Evolutionary conservation across 1,140 invertebrate genomes (phyloP).

Genomic region (Ceratosolen solmsi): DNA sequence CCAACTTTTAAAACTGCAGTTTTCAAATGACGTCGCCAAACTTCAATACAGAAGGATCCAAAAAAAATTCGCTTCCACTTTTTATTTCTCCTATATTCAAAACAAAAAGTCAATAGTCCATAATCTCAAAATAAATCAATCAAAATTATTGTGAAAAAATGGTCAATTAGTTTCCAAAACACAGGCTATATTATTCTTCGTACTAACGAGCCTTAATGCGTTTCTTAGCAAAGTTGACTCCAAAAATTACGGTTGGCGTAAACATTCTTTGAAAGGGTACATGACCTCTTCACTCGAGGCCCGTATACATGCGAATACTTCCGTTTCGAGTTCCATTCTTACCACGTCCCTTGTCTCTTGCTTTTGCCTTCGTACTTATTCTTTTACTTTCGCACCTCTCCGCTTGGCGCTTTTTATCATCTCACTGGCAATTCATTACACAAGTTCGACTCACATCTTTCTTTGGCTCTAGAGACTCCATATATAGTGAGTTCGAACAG

Average conservation of each 20-base stretch:
- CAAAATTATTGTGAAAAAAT: too few species aligned
- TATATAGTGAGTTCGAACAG: neutral
- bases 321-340: slow-evolving; percentile 27
- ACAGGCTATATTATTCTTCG: neutral
- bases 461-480: slow-evolving; percentile 50
- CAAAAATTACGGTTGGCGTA: neutral
- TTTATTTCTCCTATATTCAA: too few species aligned
- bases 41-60: too few species aligned
- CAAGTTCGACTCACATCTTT: slow-evolving; percentile 61
- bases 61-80: too few species aligned
- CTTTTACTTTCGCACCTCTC: neutral
- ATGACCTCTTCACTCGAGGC: neutral
- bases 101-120: too few species aligned
- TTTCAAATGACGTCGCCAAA: too few species aligned
- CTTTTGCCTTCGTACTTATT: neutral
- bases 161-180: neutral
- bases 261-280: neutral
- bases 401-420: slow-evolving; percentile 57
- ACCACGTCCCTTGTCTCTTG: slow-evolving; percentile 4
- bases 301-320: neutral
- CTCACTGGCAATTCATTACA: slow-evolving; percentile 63
- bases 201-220: neutral
- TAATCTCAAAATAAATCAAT: too few species aligned
- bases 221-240: neutral
- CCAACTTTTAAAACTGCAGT: too few species aligned